Percentiles rank a stretch among this genome's conserved stretches.
Evolutionary conservation across 2,888 invertebrate species (phyloP).

Genomic region (Allacma fusca): DNA sequence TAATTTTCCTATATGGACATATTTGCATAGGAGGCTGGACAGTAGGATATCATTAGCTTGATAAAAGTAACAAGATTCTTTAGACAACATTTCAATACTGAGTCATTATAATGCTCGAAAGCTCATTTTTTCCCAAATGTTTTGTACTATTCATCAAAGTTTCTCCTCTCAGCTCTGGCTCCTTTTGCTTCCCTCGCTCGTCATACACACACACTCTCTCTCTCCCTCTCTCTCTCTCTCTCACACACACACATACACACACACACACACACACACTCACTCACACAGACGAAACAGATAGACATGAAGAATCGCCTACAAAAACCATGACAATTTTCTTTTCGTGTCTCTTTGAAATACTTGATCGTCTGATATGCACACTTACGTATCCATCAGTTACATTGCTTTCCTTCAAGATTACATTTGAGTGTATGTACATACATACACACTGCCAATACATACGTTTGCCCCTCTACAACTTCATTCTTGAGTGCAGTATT

Average conservation of each 20-base stretch:
- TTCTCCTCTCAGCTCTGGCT: not conserved
- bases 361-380: no score
- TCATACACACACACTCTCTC: not conserved
- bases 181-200: not conserved
- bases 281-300: no score
- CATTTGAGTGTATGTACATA: no score
- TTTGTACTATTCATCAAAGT: constrained; percentile 8
- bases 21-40: constrained; percentile 35
- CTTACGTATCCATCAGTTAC: no score
- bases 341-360: not conserved
- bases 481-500: no score
- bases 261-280: not conserved
- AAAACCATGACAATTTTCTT: constrained; percentile 35
- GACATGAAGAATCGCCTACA: not conserved
- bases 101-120: constrained; percentile 33
- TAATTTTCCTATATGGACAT: not conserved
- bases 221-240: constrained; percentile 4
- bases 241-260: no score
- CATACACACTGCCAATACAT: no score
- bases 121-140: constrained; percentile 7
- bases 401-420: no score
- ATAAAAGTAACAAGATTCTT: constrained; percentile 42
- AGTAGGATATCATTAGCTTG: constrained; percentile 45
- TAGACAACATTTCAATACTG: constrained; percentile 39
- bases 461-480: no score